Evolutionary conservation across 2,113 vertebrate genomes (phyloP).

Genomic region (Electrona antarctica): DNA sequence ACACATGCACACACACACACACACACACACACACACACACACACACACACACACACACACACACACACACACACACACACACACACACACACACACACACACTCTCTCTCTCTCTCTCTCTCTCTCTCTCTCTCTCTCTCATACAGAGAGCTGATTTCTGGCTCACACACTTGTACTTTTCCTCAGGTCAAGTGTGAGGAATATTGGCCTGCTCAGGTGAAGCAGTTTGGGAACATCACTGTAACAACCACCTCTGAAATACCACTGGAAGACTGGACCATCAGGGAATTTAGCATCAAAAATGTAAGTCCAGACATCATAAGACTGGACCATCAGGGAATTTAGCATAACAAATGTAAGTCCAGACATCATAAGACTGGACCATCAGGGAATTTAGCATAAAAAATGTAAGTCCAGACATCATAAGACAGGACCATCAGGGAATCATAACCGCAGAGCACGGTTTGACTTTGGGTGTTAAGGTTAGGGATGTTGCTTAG

Average conservation of each 20-base stretch:
- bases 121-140: neutral
- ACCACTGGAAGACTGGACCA: constrained; percentile 90
- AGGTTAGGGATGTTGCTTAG: too few relatives aligned
- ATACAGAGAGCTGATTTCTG: neutral
- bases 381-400: constrained; percentile 91
- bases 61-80: neutral
- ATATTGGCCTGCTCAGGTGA: constrained; percentile 87
- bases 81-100: neutral
- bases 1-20: constrained; percentile 5
- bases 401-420: constrained; percentile 83
- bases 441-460: too few relatives aligned
- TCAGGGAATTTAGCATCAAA: constrained; percentile 90
- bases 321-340: too few relatives aligned
- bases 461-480: too few relatives aligned
- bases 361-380: constrained; percentile 80
- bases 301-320: constrained; percentile 78
- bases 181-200: constrained; percentile 94
- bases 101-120: neutral
- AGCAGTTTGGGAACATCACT: constrained; percentile 81
- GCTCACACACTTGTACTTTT: neutral
- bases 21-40: neutral
- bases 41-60: neutral
- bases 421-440: too few relatives aligned
- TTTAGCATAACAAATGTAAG: too few relatives aligned
- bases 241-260: constrained; percentile 85